These are phyloP conservation scores for Nasonovia ribisnigri DNA, from an alignment of 2,888 invertebrate species.

Conservation along the genomic window DNA sequence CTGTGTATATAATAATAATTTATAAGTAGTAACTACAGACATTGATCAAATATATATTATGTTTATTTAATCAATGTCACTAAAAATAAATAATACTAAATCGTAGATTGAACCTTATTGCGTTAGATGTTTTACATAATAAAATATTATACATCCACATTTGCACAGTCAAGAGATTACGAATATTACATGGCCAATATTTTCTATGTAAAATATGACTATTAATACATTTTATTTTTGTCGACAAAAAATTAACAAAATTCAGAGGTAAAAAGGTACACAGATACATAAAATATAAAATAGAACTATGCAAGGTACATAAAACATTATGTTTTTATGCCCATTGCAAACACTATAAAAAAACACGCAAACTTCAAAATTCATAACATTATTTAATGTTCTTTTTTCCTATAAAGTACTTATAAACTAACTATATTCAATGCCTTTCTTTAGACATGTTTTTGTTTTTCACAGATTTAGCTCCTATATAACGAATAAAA, in stretches of 20 bases:
- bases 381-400: not conserved
- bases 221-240: not conserved
- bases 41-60: not conserved
- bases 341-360: not conserved
- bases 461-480: not conserved
- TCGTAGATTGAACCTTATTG: not conserved
- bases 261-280: not conserved
- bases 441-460: not conserved
- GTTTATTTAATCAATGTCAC: not conserved
- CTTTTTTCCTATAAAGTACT: not conserved
- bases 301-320: not conserved
- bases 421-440: not conserved
- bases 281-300: not conserved
- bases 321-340: not conserved
- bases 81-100: not conserved
- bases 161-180: not conserved
- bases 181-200: not conserved
- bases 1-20: too few species aligned
- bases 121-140: not conserved
- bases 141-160: not conserved
- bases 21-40: too few species aligned
- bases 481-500: not conserved
- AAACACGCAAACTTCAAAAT: not conserved
- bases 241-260: not conserved
- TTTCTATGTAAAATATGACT: not conserved